These are phyloP conservation scores for Ichneumoninae sp. DNA, from an alignment of 2,888 invertebrate genomes.

Conservation along the genomic window DNA sequence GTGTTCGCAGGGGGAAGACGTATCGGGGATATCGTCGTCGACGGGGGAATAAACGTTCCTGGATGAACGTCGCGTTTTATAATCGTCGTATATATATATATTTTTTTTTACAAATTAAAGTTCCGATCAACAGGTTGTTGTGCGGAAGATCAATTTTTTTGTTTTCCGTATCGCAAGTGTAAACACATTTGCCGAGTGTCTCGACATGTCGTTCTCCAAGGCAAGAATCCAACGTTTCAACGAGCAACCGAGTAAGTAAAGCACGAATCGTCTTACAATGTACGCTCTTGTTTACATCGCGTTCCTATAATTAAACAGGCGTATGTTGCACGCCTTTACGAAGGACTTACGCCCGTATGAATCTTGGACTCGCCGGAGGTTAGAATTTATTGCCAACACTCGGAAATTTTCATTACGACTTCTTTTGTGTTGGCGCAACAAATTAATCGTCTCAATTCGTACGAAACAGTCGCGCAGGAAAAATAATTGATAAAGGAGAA, in stretches of 20 bases:
- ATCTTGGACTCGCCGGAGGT: background rate
- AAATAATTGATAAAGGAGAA: too few relatives aligned
- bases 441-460: background rate
- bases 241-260: slow-evolving; percentile 85
- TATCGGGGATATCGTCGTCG: slow-evolving; percentile 49
- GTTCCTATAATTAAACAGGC: background rate
- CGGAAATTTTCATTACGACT: background rate
- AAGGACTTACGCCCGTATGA: background rate
- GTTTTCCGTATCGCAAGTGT: slow-evolving; percentile 23
- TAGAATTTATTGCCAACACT: background rate
- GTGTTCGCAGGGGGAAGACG: slow-evolving; percentile 65
- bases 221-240: slow-evolving; percentile 86
- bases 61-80: slow-evolving; percentile 56
- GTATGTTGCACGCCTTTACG: background rate
- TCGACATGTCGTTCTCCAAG: slow-evolving; percentile 86
- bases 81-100: slow-evolving; percentile 15
- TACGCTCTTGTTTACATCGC: slow-evolving; percentile 16
- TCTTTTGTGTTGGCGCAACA: background rate
- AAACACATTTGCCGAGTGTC: slow-evolving; percentile 16
- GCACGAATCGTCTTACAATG: background rate
- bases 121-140: slow-evolving; percentile 23
- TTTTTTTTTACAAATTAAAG: slow-evolving; percentile 39
- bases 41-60: slow-evolving; percentile 54
- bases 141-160: slow-evolving; percentile 1
- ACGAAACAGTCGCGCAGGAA: too few relatives aligned